phyloP scores from a whole-genome alignment of 2,113 vertebrate species.

The Cygnus atratus region DNA sequence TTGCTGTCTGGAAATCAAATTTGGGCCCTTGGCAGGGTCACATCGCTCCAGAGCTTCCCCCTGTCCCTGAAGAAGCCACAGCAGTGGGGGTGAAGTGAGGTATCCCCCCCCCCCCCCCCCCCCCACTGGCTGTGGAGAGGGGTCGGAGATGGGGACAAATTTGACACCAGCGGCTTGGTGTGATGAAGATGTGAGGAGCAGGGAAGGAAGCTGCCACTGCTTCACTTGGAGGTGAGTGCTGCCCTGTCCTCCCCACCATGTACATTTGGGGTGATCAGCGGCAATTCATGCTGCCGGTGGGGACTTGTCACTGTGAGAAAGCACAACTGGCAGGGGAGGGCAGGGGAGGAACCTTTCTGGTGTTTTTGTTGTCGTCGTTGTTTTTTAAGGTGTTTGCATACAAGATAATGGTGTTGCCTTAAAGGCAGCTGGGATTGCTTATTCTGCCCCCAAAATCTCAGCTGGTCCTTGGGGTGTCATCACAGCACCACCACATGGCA shows the following conservation, averaged over 20 bases:
- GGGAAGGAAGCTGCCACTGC: slow-evolving; percentile 75
- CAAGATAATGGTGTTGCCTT: not conserved
- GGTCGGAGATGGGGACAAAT: not conserved
- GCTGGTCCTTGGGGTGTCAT: not conserved
- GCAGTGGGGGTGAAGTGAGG: not conserved
- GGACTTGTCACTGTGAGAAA: not conserved
- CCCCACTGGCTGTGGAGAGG: not conserved
- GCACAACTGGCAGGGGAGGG: not conserved
- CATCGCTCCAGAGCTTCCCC: not conserved
- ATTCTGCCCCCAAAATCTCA: not conserved
- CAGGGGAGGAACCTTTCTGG: not conserved
- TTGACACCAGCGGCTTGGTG: no score
- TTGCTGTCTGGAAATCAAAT: not conserved
- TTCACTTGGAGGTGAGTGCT: slow-evolving; percentile 57
- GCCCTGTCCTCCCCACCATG: not conserved
- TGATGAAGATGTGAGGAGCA: slow-evolving; percentile 83
- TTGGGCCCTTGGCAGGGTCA: not conserved
- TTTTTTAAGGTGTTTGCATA: not conserved
- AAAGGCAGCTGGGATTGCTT: not conserved
- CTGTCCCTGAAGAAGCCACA: not conserved
- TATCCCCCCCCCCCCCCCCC: not conserved
- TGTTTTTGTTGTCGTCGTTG: not conserved
- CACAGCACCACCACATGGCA: not conserved
- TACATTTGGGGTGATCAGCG: not conserved
- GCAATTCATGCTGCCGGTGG: not conserved